phyloP scores from a whole-genome alignment of 2,888 invertebrate genomes.

The Apodemia duryi region DNA sequence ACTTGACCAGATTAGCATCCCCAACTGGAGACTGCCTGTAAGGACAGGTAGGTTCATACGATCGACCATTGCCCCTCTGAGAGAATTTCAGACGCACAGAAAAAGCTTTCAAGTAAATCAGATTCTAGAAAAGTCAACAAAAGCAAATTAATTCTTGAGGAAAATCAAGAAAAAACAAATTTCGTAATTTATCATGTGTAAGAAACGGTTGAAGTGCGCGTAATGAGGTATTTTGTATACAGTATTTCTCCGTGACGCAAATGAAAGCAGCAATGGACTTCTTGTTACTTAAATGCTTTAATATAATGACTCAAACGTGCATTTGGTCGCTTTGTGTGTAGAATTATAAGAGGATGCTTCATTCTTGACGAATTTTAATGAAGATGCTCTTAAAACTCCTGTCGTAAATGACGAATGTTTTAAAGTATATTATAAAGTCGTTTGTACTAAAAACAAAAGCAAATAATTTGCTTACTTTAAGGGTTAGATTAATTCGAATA shows the following conservation, averaged over 20 bases:
- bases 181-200: conserved; percentile 12
- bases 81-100: not conserved
- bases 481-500: too few relatives aligned
- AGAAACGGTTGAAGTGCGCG: conserved; percentile 2
- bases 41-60: too few relatives aligned
- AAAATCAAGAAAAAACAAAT: conserved; percentile 11
- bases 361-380: not conserved
- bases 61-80: too few relatives aligned
- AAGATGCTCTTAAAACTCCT: not conserved
- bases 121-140: not conserved
- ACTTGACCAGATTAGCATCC: too few relatives aligned
- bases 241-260: conserved; percentile 11
- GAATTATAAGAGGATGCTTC: not conserved
- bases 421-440: not conserved
- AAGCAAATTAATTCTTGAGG: conserved; percentile 5
- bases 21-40: too few relatives aligned
- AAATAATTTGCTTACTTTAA: too few relatives aligned
- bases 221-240: conserved; percentile 10
- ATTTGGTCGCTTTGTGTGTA: conserved; percentile 5
- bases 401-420: not conserved
- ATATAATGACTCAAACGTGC: not conserved
- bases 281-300: not conserved
- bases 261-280: conserved; percentile 2
- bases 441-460: too few relatives aligned
- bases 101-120: not conserved